Evolutionary conservation across 1,140 invertebrate genomes (phyloP), one percentile per base, ranked within the genome.

Genomic region (Phymorhynchus buccinoides): DNA sequence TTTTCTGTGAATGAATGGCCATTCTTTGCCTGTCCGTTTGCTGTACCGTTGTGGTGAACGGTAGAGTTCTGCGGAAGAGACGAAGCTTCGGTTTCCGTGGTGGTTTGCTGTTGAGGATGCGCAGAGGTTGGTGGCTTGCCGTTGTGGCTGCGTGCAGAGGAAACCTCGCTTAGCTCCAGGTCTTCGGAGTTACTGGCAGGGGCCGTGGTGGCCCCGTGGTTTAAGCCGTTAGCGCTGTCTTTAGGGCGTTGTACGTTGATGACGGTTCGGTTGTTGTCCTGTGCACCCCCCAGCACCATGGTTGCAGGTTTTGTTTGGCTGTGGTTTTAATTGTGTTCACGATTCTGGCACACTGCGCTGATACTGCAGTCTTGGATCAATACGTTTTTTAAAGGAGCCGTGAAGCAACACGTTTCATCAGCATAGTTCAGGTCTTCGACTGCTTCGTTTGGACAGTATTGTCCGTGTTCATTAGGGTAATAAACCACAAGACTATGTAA

Each of bases 261-360:
- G 41, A 79, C 77, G 3, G 77, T 52, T 35, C 44, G 22, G 27
- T 79, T 79, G 1, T 27, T n/a, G 77, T 79, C 44, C 27, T 79
- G 39, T 78, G 75, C 9, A 3, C 75, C 39, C 39, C 77, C 77
- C 77, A 48, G 77, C n/a, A 52, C 77, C 77, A 79, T 79, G 41
- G 44, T n/a, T 39, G 42, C 3, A 42, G 16, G 39, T 30, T 41
- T 52, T 39, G 35, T 7, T 4, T 62, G 22, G 1, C 56, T 62
- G 12, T 12, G n/a, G n/a, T n/a, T n/a, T n/a, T n/a, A n/a, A n/a
- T n/a, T n/a, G n/a, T n/a, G n/a, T n/a, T n/a, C n/a, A n/a, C n/a
- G n/a, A n/a, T n/a, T n/a, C n/a, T n/a, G n/a, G n/a, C n/a, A n/a
- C n/a, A n/a, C n/a, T n/a, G n/a, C n/a, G n/a, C n/a, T n/a, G n/a